Evolutionary conservation across 2,888 invertebrate species (phyloP), one percentile per base, ranked within the genome.

Genomic region (Aphrophora alni): DNA sequence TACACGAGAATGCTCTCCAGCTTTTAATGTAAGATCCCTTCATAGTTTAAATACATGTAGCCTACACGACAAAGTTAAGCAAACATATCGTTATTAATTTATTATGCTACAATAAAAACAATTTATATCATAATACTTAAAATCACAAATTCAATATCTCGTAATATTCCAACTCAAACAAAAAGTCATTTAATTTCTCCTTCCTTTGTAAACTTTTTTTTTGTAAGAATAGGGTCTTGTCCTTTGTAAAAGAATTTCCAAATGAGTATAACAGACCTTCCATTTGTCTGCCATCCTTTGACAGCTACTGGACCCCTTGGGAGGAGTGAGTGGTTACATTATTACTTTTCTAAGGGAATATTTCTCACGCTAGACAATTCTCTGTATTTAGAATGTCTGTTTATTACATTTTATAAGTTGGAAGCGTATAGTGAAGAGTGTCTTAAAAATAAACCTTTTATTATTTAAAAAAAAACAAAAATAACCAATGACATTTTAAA

Each of bases 201-300:
- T 59, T 5, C 1, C 59, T 59, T 17, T 21, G 59, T 59, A 59
- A 59, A 21, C 1, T n/a, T 59, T 59, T 59, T 59, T 59, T n/a
- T 1, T 21, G 21, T 0, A 21, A 59, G 59, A 59, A 59, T 21
- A 21, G 59, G 59, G n/a, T 21, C 21, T 59, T n/a, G n/a, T 21
- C 59, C 21, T 59, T 59, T n/a, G n/a, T 21, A 33, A 59, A 59
- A 59, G 59, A 59, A 59, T 59, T 59, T 59, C 59, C 21, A 59
- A 59, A 59, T 59, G 59, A 59, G 59, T 59, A 59, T 59, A 59
- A 14, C 59, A 59, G 59, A 59, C 59, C 59, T 59, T 59, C 59
- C 59, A 59, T 59, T 59, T 59, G 59, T 59, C 59, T 59, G 59
- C 59, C 33, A 14, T 21, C 59, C 59, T 59, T 59, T 59, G 59